A percentile compares a stretch with the other conserved stretches of the same genome.
Conservation (phyloP, 2,888 invertebrate species). For the Melitaea athalia region DNA sequence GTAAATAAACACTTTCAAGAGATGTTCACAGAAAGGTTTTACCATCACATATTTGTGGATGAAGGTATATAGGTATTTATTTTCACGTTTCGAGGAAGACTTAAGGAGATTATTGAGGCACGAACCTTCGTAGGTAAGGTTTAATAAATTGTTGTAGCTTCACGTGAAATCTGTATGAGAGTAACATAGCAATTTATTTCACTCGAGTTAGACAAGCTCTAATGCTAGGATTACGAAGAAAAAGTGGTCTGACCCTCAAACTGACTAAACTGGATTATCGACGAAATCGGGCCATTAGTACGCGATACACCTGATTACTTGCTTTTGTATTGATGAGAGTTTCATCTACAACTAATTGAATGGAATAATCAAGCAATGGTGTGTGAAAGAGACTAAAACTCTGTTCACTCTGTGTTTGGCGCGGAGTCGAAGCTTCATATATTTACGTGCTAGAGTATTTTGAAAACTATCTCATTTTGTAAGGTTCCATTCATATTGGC, state of each 20-base stretch:
- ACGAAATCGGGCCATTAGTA: slow-evolving; percentile 71
- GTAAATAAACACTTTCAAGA: neutral
- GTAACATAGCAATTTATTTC: slow-evolving; percentile 18
- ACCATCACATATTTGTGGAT: neutral
- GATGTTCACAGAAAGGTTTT: neutral
- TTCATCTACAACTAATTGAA: slow-evolving; percentile 36
- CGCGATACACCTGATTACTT: slow-evolving; percentile 72
- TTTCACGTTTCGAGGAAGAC: neutral
- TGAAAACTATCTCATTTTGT: neutral
- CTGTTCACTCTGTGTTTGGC: neutral
- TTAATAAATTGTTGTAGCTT: slow-evolving; percentile 18
- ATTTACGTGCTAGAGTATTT: neutral
- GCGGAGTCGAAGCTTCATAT: neutral
- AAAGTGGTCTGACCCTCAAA: slow-evolving; percentile 64
- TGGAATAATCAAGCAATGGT: slow-evolving; percentile 29
- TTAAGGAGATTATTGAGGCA: neutral
- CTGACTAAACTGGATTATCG: slow-evolving; percentile 67
- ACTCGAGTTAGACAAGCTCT: slow-evolving; percentile 48
- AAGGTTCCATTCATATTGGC: neutral
- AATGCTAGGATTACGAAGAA: slow-evolving; percentile 76
- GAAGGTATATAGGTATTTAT: neutral
- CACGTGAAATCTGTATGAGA: slow-evolving; percentile 14
- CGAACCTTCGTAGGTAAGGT: slow-evolving; percentile 1
- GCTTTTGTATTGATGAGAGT: slow-evolving; percentile 42
- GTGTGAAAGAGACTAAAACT: neutral